phyloP scores from a whole-genome alignment of 2,797 vertebrate genomes.

The Phataginus tricuspis region DNA sequence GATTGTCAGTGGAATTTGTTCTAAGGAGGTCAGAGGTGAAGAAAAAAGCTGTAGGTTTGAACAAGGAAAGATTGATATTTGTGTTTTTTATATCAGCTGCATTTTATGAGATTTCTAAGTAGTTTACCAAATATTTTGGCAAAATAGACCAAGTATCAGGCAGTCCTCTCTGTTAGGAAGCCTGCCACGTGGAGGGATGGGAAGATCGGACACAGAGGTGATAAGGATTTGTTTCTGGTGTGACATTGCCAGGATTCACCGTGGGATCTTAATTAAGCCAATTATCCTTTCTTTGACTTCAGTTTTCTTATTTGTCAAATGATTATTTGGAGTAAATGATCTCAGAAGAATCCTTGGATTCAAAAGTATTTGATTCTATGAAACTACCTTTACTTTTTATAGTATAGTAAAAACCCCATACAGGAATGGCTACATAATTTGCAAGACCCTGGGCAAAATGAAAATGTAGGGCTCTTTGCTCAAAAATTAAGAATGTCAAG shows the following conservation, averaged over 20 bases:
- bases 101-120: constrained; percentile 64
- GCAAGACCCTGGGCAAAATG: neutral
- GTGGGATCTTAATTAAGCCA: constrained; percentile 22
- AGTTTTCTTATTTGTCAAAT: constrained; percentile 56
- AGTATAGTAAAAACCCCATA: neutral
- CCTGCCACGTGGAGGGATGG: neutral
- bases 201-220: neutral
- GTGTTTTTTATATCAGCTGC: neutral
- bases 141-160: constrained; percentile 8
- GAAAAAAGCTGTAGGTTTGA: neutral
- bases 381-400: constrained; percentile 44
- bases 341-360: constrained; percentile 55
- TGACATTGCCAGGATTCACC: neutral
- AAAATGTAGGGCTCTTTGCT: neutral
- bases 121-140: constrained; percentile 54
- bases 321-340: constrained; percentile 54
- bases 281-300: constrained; percentile 56
- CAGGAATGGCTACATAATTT: constrained; percentile 1
- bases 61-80: neutral
- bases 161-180: neutral
- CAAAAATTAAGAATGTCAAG: neutral
- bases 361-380: constrained; percentile 35
- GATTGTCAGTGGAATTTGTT: constrained; percentile 34
- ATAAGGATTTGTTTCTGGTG: neutral
- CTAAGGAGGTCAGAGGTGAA: neutral